Evolutionary conservation across 2,797 vertebrate genomes (phyloP).

Genomic region (Myotis myotis): DNA sequence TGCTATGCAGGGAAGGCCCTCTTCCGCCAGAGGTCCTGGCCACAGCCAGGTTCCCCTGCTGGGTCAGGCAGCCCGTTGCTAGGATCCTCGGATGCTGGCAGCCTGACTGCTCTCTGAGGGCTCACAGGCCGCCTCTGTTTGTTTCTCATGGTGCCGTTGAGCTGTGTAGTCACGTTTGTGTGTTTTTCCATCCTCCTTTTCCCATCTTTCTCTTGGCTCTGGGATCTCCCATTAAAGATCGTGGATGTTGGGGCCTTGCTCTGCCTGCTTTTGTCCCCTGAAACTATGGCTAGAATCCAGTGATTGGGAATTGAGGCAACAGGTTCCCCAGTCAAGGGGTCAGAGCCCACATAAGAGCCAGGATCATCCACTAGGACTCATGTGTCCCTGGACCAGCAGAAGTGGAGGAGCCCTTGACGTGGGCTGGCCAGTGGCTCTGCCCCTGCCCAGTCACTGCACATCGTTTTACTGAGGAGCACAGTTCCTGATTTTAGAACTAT

Average conservation of each 20-base stretch:
- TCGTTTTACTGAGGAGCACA: background rate
- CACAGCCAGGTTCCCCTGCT: background rate
- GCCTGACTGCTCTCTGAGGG: background rate
- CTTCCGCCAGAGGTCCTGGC: background rate
- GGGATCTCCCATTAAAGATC: background rate
- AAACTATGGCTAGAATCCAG: background rate
- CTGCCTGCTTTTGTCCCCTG: background rate
- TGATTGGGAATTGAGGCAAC: background rate
- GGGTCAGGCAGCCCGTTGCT: background rate
- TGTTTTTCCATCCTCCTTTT: constrained; percentile 48
- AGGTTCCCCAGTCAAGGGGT: background rate
- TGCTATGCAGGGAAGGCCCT: background rate
- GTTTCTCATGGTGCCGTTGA: background rate
- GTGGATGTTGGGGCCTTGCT: background rate
- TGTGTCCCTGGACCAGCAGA: background rate
- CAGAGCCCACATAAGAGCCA: background rate
- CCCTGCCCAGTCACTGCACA: background rate
- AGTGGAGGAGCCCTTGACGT: background rate
- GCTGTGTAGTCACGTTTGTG: background rate
- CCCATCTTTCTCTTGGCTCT: background rate
- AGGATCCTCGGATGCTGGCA: background rate
- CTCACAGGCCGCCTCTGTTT: background rate
- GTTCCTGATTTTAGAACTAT: background rate
- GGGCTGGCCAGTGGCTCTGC: background rate
- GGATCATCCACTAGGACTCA: background rate